Conservation (phyloP, 2,888 invertebrate species). For the Heliconius hortense region DNA sequence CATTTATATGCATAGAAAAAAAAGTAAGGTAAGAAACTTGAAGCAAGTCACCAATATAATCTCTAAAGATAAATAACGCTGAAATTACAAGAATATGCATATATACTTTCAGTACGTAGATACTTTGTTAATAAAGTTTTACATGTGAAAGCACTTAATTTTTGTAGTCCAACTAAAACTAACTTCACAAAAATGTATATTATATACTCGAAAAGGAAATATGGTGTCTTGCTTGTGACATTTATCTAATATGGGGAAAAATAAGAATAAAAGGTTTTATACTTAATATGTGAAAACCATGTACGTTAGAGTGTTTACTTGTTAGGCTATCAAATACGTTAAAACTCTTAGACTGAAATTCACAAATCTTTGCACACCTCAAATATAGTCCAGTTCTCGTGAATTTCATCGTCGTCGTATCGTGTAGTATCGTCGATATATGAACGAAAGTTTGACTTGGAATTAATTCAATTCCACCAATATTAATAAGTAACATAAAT, state of each 20-base stretch:
- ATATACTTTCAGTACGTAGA: too few relatives aligned
- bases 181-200: neutral
- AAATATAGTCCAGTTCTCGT: too few relatives aligned
- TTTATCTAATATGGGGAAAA: constrained; percentile 6
- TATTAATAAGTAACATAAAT: neutral
- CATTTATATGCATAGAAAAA: too few relatives aligned
- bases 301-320: neutral
- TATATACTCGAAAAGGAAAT: neutral
- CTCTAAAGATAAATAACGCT: neutral
- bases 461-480: neutral
- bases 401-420: too few relatives aligned
- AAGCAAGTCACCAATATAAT: too few relatives aligned
- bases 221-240: constrained; percentile 1
- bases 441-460: neutral
- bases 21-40: neutral
- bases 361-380: too few relatives aligned
- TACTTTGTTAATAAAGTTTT: neutral
- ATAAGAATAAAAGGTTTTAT: constrained; percentile 8
- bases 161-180: neutral
- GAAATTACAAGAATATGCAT: neutral
- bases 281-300: neutral
- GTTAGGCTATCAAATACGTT: neutral
- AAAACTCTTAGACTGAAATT: neutral
- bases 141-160: constrained; percentile 2
- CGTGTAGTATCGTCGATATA: too few relatives aligned